Evolutionary conservation across 2,797 vertebrate species (phyloP).

Genomic region (Sebastes cheni): DNA sequence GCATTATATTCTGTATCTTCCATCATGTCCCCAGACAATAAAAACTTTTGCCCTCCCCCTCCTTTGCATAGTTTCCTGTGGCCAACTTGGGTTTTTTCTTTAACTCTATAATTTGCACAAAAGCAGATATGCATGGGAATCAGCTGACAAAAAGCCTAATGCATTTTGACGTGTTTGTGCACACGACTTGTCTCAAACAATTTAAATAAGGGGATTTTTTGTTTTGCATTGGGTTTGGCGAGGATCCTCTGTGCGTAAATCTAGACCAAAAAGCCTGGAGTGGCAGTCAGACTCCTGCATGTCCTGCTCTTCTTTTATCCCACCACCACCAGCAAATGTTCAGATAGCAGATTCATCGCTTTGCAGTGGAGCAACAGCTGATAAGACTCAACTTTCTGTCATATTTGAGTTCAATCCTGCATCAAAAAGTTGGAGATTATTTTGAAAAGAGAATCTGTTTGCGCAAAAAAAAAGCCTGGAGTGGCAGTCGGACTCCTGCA

Average conservation of each 20-base stretch:
- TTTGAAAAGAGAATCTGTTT: background rate
- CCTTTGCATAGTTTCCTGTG: constrained; percentile 47
- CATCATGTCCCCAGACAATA: constrained; percentile 20
- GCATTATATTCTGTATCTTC: background rate
- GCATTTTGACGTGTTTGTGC: constrained; percentile 52
- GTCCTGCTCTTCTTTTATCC: constrained; percentile 11
- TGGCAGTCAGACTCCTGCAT: background rate
- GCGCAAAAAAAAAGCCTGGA: background rate
- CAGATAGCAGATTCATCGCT: constrained; percentile 58
- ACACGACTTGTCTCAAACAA: constrained; percentile 44
- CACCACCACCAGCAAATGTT: constrained; percentile 51
- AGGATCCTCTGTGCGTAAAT: constrained; percentile 39
- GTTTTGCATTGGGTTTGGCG: constrained; percentile 12
- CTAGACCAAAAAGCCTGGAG: background rate
- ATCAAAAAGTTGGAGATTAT: constrained; percentile 17
- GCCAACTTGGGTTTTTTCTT: constrained; percentile 56
- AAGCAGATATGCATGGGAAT: constrained; percentile 56
- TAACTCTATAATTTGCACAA: constrained; percentile 71
- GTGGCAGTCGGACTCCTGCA: background rate
- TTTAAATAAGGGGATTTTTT: background rate
- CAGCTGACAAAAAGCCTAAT: constrained; percentile 52
- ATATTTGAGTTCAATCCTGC: constrained; percentile 11
- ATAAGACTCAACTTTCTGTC: constrained; percentile 45
- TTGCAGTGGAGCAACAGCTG: constrained; percentile 70
- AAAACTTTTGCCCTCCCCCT: background rate